A percentile compares a stretch with the other conserved stretches of the same genome.
Evolutionary conservation across 1,140 invertebrate genomes (phyloP).

Genomic region (Bicyclus anynana): DNA sequence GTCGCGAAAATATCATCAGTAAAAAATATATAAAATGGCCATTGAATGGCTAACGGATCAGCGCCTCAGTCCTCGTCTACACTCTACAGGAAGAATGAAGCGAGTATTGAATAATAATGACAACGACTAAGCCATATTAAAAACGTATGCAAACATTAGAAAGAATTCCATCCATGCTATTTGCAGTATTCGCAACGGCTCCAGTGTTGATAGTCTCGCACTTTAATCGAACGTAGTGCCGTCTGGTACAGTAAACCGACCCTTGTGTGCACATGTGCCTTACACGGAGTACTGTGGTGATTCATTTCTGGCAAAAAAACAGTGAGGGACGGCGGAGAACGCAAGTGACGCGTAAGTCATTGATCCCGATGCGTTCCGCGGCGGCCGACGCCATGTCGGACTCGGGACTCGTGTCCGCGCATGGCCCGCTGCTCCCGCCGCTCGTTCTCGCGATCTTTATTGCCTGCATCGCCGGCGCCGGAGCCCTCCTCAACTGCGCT

Average conservation of each 20-base stretch:
- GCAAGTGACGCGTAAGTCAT: constrained; percentile 66
- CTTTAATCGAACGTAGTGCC: not conserved
- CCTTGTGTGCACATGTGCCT: constrained; percentile 55
- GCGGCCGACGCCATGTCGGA: constrained; percentile 62
- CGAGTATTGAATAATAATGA: constrained; percentile 59
- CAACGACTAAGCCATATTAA: constrained; percentile 33
- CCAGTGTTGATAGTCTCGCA: not conserved
- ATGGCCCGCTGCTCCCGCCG: constrained; percentile 48
- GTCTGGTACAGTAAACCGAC: constrained; percentile 22
- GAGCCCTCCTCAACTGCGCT: constrained; percentile 54
- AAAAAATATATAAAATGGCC: too few relatives aligned
- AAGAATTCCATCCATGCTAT: not conserved
- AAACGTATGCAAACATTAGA: constrained; percentile 21
- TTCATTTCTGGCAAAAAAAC: constrained; percentile 60
- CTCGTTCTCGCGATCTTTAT: constrained; percentile 48
- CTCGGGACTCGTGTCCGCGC: constrained; percentile 40
- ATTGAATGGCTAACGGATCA: too few relatives aligned
- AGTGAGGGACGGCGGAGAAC: constrained; percentile 57
- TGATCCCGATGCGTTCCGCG: constrained; percentile 63
- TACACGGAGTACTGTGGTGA: constrained; percentile 36
- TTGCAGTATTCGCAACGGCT: constrained; percentile 4
- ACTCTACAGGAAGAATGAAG: constrained; percentile 40
- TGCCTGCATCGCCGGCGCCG: constrained; percentile 58
- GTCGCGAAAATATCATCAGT: not conserved
- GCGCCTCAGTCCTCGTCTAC: not conserved